These are phyloP conservation scores for Cataglyphis hispanica DNA, from an alignment of 1,140 invertebrate genomes.

Conservation along the genomic window DNA sequence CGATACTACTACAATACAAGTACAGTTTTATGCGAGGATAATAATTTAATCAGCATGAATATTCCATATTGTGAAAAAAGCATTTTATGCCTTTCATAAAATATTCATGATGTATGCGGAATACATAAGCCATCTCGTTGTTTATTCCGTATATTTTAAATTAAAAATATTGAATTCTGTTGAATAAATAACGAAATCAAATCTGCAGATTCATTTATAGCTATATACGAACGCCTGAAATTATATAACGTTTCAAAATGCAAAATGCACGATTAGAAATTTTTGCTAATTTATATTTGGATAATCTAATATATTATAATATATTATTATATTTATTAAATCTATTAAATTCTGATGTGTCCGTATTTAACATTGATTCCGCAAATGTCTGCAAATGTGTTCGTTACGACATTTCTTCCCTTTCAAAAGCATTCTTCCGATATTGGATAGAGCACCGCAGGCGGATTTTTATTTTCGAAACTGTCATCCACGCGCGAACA, in stretches of 20 bases:
- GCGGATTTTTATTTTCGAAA: slow-evolving; percentile 71
- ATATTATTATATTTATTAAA: slow-evolving; percentile 15
- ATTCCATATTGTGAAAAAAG: background rate
- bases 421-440: slow-evolving; percentile 52
- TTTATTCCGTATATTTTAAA: slow-evolving; percentile 13
- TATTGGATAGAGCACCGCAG: slow-evolving; percentile 50
- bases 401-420: slow-evolving; percentile 48
- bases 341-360: slow-evolving; percentile 14
- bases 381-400: slow-evolving; percentile 39
- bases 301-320: background rate
- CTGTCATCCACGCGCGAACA: slow-evolving; percentile 71
- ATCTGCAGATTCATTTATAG: background rate
- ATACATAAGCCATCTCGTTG: background rate
- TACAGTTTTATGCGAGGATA: background rate
- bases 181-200: background rate
- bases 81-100: background rate
- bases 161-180: background rate
- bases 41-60: slow-evolving; percentile 29
- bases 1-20: background rate
- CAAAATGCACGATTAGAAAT: background rate
- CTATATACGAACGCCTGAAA: background rate
- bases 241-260: background rate
- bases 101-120: slow-evolving; percentile 6
- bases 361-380: slow-evolving; percentile 9
- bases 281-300: background rate